Percentiles rank a stretch among this genome's conserved stretches.
phyloP scores from a whole-genome alignment of 2,888 invertebrate species.

The Cephus rjabovi region DNA sequence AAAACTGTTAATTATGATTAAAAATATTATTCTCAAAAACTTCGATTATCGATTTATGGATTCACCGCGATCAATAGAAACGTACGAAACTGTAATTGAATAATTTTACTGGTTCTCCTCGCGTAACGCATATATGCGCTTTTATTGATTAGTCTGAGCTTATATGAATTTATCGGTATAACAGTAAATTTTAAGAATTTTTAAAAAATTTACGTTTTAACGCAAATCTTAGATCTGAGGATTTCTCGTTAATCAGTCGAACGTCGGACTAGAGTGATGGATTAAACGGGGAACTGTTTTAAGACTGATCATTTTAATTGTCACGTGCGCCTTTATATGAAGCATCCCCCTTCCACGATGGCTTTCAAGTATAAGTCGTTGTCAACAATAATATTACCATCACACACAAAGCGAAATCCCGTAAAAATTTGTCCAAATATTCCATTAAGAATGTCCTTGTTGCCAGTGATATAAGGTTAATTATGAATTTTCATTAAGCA shows the following conservation, averaged over 20 bases:
- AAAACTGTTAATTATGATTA: not conserved
- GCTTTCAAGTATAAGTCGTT: not conserved
- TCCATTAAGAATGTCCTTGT: not conserved
- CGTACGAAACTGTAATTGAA: constrained; percentile 69
- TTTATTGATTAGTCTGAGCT: not conserved
- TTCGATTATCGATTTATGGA: not conserved
- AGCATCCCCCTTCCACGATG: constrained; percentile 42
- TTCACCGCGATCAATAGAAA: constrained; percentile 47
- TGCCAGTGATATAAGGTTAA: not conserved
- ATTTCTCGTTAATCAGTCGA: not conserved
- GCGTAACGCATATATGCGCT: constrained; percentile 61
- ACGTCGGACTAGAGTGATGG: constrained; percentile 25
- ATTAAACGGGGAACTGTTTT: constrained; percentile 50
- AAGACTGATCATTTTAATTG: constrained; percentile 63
- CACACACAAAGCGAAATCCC: not conserved
- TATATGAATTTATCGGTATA: not conserved
- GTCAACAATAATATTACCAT: not conserved
- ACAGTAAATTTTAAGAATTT: not conserved
- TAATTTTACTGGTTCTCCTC: constrained; percentile 65
- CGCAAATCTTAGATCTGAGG: not conserved
- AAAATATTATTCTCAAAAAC: not conserved
- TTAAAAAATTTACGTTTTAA: not conserved
- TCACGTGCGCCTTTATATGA: constrained; percentile 60
- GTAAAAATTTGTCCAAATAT: not conserved
- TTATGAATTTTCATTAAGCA: not conserved